phyloP scores from a whole-genome alignment of 2,797 vertebrate species.

The Otus scops region DNA sequence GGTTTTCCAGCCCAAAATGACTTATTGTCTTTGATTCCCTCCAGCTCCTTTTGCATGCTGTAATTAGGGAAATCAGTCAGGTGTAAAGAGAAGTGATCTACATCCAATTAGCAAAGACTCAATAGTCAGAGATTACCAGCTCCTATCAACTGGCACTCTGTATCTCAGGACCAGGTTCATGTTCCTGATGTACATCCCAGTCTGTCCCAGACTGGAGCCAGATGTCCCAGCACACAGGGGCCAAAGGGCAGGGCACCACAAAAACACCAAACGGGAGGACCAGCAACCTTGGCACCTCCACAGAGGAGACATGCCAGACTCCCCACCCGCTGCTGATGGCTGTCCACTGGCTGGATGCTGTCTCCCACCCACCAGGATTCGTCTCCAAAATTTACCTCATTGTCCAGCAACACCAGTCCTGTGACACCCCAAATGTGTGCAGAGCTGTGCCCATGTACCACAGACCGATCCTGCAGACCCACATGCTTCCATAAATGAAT shows the following conservation, averaged over 20 bases:
- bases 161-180: accelerated
- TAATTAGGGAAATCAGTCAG: not conserved
- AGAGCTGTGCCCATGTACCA: accelerated
- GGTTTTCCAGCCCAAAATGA: not conserved
- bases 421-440: accelerated
- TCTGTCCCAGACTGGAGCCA: accelerated
- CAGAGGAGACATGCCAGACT: not conserved
- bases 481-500: accelerated
- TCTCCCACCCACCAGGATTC: not conserved
- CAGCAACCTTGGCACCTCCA: not conserved
- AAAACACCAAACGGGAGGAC: accelerated
- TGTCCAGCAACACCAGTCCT: not conserved
- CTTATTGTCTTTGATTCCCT: not conserved
- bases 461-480: not conserved
- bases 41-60: not conserved
- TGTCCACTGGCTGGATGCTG: accelerated
- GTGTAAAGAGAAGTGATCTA: not conserved
- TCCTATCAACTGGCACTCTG: accelerated
- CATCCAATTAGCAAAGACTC: not conserved
- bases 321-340: accelerated
- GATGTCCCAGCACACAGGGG: not conserved
- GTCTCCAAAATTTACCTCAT: not conserved
- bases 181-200: accelerated
- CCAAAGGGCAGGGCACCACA: not conserved
- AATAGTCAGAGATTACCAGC: not conserved